Evolutionary conservation across 2,113 vertebrate species (phyloP).

Genomic region (Peromyscus californicus): DNA sequence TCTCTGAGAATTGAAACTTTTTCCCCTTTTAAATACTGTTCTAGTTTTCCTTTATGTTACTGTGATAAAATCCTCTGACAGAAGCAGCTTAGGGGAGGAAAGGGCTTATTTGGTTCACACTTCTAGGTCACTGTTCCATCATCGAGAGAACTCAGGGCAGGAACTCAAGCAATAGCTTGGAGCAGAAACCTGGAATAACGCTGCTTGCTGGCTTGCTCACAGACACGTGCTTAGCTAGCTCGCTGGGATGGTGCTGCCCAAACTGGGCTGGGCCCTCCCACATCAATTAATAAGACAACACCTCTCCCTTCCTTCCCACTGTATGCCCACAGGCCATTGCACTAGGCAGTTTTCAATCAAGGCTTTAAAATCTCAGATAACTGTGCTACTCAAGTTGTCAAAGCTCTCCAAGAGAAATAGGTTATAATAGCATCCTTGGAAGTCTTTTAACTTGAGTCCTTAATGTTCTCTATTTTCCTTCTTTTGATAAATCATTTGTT

Average conservation of each 20-base stretch:
- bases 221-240: neutral
- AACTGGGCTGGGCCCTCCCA: neutral
- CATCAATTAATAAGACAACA: neutral
- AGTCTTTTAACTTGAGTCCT: conserved; percentile 13
- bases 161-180: neutral
- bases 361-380: neutral
- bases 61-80: neutral
- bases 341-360: neutral
- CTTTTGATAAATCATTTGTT: conserved; percentile 38
- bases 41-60: neutral
- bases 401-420: neutral
- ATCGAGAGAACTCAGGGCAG: neutral
- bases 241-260: neutral
- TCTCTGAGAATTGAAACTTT: neutral
- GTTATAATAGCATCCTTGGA: neutral
- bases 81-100: neutral
- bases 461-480: neutral
- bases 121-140: neutral
- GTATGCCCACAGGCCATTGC: neutral
- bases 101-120: neutral
- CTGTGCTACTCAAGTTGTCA: neutral
- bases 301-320: neutral
- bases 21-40: neutral
- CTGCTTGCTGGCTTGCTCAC: neutral
- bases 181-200: neutral